A percentile compares a stretch with the other conserved stretches of the same genome.
Conservation (phyloP, 2,888 invertebrate species). For the Nephrotoma guestfalica region DNA sequence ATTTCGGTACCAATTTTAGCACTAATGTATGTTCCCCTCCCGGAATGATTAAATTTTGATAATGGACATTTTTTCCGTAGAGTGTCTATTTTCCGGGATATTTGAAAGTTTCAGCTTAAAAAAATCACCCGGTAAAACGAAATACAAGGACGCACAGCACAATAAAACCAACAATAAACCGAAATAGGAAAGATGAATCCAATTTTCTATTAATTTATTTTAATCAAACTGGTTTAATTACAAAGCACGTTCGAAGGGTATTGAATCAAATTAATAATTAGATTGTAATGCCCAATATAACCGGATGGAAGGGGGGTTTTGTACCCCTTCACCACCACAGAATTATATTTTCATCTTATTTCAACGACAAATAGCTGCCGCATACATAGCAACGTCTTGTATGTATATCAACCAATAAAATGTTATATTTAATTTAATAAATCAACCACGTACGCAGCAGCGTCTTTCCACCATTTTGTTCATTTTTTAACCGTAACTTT, state of each 20-base stretch:
- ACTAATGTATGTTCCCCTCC: too few species aligned
- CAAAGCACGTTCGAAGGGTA: not conserved
- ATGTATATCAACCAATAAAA: too few species aligned
- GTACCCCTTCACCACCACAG: too few species aligned
- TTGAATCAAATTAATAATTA: not conserved
- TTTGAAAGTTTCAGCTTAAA: too few species aligned
- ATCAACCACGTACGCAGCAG: not conserved
- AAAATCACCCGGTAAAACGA: too few species aligned
- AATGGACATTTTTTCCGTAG: too few species aligned
- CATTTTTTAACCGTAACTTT: not conserved
- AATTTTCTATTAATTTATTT: not conserved
- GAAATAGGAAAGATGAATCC: not conserved
- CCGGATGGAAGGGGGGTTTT: too few species aligned
- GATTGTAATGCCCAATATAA: too few species aligned
- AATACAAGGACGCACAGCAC: not conserved
- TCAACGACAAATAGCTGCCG: not conserved
- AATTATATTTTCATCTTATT: too few species aligned
- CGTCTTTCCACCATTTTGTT: not conserved
- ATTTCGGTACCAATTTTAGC: too few species aligned
- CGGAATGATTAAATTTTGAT: too few species aligned
- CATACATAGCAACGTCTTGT: not conserved
- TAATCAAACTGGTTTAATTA: not conserved
- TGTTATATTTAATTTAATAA: not conserved
- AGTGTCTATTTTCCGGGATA: too few species aligned
- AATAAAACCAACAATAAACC: not conserved